phyloP scores from a whole-genome alignment of 2,888 invertebrate genomes.

The Nephrotoma appendiculata region DNA sequence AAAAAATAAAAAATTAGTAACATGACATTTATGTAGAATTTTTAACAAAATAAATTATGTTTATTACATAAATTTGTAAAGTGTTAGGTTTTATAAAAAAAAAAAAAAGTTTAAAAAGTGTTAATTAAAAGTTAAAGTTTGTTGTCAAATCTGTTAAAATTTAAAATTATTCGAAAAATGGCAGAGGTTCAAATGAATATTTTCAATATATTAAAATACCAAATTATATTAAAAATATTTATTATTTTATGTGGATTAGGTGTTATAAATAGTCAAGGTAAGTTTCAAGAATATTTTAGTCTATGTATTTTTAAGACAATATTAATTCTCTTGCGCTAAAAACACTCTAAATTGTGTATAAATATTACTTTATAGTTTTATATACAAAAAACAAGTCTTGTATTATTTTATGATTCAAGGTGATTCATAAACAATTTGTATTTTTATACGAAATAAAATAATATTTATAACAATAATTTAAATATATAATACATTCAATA shows the following conservation, averaged over 20 bases:
- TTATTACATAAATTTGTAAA: neutral
- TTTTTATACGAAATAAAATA: neutral
- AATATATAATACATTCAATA: neutral
- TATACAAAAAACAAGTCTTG: neutral
- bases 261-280: constrained; percentile 4
- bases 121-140: neutral
- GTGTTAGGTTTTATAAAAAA: neutral
- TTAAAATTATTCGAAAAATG: neutral
- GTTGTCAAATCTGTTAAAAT: neutral
- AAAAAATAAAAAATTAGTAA: neutral
- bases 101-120: neutral
- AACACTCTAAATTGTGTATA: neutral
- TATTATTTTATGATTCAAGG: neutral
- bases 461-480: neutral
- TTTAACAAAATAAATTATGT: neutral
- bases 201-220: neutral
- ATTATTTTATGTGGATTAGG: constrained; percentile 2
- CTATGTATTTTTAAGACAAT: neutral
- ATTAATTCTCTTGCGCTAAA: neutral
- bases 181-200: neutral
- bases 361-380: neutral
- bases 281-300: neutral
- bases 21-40: neutral
- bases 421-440: neutral
- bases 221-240: neutral